Evolutionary conservation across 1,140 invertebrate genomes (phyloP).

Genomic region (Ridgeia piscesae): DNA sequence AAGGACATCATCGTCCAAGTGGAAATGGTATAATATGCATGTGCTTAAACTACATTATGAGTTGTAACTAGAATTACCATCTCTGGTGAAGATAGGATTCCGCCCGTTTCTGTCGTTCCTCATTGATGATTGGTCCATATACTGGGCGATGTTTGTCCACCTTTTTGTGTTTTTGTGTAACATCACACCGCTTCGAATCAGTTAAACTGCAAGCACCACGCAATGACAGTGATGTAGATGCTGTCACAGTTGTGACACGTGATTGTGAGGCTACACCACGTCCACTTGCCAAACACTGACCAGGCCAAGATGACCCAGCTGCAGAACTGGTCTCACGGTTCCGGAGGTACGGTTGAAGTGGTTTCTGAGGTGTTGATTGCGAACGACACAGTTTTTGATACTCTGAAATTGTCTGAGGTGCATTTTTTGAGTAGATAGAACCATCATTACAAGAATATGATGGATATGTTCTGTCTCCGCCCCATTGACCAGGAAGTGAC

Average conservation of each 20-base stretch:
- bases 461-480: background rate
- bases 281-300: background rate
- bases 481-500: background rate
- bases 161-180: background rate
- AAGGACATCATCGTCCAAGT: background rate
- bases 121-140: background rate
- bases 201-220: background rate
- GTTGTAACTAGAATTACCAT: background rate
- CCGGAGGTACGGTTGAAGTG: background rate
- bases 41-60: background rate
- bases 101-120: background rate
- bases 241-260: background rate
- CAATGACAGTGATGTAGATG: background rate
- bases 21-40: background rate
- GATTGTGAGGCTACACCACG: background rate
- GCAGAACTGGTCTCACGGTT: background rate
- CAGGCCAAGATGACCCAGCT: background rate
- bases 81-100: background rate
- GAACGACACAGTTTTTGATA: background rate
- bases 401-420: background rate
- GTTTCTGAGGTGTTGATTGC: background rate
- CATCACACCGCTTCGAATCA: background rate
- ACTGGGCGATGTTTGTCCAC: background rate
- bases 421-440: background rate
- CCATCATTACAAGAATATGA: background rate